These are phyloP conservation scores for Clepsis dumicolana DNA, from an alignment of 2,888 invertebrate genomes.

Conservation along the genomic window DNA sequence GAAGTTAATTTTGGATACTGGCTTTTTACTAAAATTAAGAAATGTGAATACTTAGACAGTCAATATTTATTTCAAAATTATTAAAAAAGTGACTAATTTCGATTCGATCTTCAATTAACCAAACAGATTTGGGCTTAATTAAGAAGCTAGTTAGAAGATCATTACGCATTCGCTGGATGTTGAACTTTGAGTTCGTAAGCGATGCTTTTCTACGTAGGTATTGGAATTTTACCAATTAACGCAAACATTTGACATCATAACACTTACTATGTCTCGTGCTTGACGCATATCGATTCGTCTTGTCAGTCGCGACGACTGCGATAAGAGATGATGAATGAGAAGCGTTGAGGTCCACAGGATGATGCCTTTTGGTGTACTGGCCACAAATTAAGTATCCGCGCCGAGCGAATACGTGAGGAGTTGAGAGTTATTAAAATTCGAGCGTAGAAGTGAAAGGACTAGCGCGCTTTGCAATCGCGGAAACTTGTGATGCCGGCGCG, in stretches of 20 bases:
- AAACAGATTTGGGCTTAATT: not conserved
- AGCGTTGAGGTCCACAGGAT: conserved; percentile 83
- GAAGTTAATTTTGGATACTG: too few relatives aligned
- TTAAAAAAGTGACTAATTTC: not conserved
- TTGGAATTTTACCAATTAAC: conserved; percentile 37
- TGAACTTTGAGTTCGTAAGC: conserved; percentile 10
- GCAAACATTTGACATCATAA: conserved; percentile 67
- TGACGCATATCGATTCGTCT: conserved; percentile 85
- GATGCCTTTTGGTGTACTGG: conserved; percentile 77
- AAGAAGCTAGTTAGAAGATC: conserved; percentile 1
- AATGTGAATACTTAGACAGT: not conserved
- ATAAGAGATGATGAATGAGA: conserved; percentile 82
- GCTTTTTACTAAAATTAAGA: not conserved
- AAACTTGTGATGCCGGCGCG: conserved; percentile 60
- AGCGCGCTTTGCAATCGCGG: conserved; percentile 48
- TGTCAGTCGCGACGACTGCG: conserved; percentile 80
- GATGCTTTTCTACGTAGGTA: not conserved
- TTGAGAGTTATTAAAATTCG: conserved; percentile 49
- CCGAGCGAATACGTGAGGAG: conserved; percentile 71
- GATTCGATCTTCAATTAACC: not conserved
- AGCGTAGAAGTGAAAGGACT: conserved; percentile 71
- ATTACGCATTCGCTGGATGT: conserved; percentile 10
- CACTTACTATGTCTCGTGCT: conserved; percentile 82
- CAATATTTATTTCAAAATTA: not conserved
- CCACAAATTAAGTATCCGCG: conserved; percentile 73